phyloP scores from a whole-genome alignment of 2,113 vertebrate species.

The Ailuropoda melanoleuca region DNA sequence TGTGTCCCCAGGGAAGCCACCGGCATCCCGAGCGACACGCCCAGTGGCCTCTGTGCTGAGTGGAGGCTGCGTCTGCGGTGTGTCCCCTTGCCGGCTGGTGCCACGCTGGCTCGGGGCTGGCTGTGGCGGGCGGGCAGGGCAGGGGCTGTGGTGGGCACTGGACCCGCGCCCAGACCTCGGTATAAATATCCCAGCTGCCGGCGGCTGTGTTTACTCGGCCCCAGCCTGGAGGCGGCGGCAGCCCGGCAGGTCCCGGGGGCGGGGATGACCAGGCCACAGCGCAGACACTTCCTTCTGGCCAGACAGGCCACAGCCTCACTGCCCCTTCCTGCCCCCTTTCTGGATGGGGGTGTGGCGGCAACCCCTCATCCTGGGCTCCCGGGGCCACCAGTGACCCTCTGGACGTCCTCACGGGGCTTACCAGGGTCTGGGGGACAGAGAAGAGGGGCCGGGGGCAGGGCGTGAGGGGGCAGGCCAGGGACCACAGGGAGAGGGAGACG shows the following conservation, averaged over 20 bases:
- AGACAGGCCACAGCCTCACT: slow-evolving; percentile 52
- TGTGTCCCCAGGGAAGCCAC: neutral
- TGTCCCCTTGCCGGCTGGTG: slow-evolving; percentile 67
- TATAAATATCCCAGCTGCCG: slow-evolving; percentile 76
- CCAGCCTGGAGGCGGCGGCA: slow-evolving; percentile 57
- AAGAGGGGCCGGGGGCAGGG: neutral
- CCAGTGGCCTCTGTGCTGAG: neutral
- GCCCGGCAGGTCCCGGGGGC: slow-evolving; percentile 60
- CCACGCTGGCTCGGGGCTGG: slow-evolving; percentile 74
- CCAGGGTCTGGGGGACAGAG: slow-evolving; percentile 1
- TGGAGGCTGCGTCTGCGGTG: slow-evolving; percentile 6
- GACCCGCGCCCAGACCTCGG: slow-evolving; percentile 55
- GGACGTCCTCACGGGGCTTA: neutral
- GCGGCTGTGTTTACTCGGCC: slow-evolving; percentile 72
- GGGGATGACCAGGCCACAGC: slow-evolving; percentile 69
- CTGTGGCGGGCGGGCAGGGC: slow-evolving; percentile 72
- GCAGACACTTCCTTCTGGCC: slow-evolving; percentile 73
- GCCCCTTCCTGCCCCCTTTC: neutral
- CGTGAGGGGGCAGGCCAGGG: neutral
- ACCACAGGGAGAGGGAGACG: neutral
- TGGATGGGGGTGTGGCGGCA: neutral
- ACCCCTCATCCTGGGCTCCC: slow-evolving; percentile 29
- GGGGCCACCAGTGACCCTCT: slow-evolving; percentile 39
- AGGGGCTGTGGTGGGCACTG: slow-evolving; percentile 81
- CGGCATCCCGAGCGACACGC: neutral